Conservation (phyloP, 2,797 vertebrate genomes). For the Anas capensis region DNA sequence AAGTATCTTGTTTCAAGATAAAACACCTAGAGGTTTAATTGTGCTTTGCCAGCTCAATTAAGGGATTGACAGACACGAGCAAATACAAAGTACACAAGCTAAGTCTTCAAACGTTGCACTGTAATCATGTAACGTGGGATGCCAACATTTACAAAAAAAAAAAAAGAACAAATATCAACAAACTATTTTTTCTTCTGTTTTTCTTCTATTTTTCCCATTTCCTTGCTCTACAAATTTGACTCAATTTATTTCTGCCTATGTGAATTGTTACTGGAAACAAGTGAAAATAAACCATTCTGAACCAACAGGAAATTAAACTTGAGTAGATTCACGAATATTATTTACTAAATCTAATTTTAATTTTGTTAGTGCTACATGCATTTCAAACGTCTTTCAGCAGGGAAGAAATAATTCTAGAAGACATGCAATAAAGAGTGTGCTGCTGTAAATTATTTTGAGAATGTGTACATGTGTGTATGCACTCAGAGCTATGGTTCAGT, state of each 20-base stretch:
- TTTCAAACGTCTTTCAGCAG: background rate
- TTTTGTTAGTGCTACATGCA: background rate
- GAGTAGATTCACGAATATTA: background rate
- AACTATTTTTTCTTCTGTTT: background rate
- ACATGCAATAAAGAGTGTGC: background rate
- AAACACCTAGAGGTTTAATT: background rate
- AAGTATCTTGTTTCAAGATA: constrained; percentile 11
- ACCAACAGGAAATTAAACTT: background rate
- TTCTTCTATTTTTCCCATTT: background rate
- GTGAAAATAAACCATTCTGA: background rate
- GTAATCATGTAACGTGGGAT: background rate
- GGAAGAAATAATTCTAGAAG: background rate
- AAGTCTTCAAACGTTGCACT: background rate
- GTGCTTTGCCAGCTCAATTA: constrained; percentile 4
- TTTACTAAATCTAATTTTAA: constrained; percentile 7
- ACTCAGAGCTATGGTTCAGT: background rate
- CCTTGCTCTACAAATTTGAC: background rate
- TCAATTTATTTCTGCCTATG: background rate
- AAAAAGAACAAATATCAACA: background rate
- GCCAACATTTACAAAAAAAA: background rate
- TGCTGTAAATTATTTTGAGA: background rate
- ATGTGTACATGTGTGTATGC: no score
- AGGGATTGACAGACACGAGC: background rate
- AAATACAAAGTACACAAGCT: background rate
- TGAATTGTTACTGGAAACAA: background rate